phyloP scores from a whole-genome alignment of 2,113 vertebrate genomes.

The Alethe diademata region DNA sequence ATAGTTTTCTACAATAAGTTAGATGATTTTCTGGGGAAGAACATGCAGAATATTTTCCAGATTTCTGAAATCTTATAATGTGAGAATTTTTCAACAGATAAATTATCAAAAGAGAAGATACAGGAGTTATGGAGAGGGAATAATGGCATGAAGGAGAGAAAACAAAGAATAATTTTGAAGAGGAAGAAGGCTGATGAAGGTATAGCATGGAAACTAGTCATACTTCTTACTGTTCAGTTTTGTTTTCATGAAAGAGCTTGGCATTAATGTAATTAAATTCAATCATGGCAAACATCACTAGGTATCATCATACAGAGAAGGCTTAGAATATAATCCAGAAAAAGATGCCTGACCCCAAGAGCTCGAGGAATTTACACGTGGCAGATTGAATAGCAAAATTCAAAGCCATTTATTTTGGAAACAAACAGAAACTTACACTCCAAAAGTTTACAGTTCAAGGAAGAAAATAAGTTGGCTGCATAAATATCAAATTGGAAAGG shows the following conservation, averaged over 20 bases:
- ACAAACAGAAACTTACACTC: neutral
- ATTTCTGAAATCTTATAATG: neutral
- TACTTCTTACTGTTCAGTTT: neutral
- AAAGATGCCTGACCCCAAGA: neutral
- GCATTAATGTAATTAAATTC: neutral
- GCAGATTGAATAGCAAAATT: neutral
- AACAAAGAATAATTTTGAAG: neutral
- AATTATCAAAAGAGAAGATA: neutral
- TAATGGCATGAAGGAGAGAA: neutral
- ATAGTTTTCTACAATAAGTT: neutral
- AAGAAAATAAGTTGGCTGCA: neutral
- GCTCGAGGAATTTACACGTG: neutral
- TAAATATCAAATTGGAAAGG: neutral
- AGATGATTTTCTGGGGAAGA: neutral
- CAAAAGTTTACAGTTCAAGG: neutral
- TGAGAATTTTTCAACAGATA: neutral
- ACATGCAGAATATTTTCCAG: neutral
- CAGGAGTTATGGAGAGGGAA: neutral
- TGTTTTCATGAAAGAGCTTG: neutral
- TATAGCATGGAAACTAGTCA: neutral
- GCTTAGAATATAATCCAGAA: neutral
- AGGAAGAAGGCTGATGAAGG: neutral
- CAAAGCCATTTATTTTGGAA: neutral
- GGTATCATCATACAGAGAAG: neutral
- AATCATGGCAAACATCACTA: neutral